A percentile compares a stretch with the other conserved stretches of the same genome.
Conservation (phyloP, 53 echinoderm and acorn worm genomes). For the Mesocentrotus franciscanus region DNA sequence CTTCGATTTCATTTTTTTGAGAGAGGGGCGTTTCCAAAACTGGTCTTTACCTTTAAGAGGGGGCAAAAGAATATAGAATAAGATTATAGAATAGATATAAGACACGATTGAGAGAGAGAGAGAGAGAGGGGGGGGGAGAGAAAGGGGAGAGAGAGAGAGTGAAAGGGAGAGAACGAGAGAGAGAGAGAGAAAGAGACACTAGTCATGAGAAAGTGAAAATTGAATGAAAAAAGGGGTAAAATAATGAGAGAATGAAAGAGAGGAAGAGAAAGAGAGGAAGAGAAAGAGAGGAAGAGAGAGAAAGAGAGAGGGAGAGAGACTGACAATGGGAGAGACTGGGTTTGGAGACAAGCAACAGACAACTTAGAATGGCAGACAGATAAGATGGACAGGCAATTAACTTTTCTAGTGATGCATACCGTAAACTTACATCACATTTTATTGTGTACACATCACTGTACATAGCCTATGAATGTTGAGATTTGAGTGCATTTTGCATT, state of each 20-base stretch:
- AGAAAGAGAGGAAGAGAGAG: neutral
- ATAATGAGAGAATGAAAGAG: neutral
- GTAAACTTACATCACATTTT: neutral
- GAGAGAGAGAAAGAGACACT: neutral
- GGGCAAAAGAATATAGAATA: neutral
- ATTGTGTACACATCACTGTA: neutral
- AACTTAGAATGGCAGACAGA: slow-evolving; percentile 31
- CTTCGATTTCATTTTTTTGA: too few species aligned
- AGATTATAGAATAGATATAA: too few species aligned
- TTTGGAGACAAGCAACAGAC: slow-evolving; percentile 3
- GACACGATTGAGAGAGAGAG: neutral
- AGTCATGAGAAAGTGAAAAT: too few species aligned
- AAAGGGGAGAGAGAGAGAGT: neutral
- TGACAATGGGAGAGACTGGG: neutral
- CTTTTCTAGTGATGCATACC: slow-evolving; percentile 35
- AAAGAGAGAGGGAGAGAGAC: neutral
- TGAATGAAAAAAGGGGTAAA: neutral
- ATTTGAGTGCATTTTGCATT: neutral
- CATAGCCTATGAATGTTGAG: neutral
- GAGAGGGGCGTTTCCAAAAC: too few species aligned
- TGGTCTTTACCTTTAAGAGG: too few species aligned
- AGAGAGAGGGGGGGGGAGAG: neutral
- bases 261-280: neutral
- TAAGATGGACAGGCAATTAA: slow-evolving; percentile 44
- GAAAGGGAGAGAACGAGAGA: neutral